These are phyloP conservation scores for Caenorhabditis zanzibari DNA, from an alignment of 2,888 invertebrate species.

Conservation along the genomic window DNA sequence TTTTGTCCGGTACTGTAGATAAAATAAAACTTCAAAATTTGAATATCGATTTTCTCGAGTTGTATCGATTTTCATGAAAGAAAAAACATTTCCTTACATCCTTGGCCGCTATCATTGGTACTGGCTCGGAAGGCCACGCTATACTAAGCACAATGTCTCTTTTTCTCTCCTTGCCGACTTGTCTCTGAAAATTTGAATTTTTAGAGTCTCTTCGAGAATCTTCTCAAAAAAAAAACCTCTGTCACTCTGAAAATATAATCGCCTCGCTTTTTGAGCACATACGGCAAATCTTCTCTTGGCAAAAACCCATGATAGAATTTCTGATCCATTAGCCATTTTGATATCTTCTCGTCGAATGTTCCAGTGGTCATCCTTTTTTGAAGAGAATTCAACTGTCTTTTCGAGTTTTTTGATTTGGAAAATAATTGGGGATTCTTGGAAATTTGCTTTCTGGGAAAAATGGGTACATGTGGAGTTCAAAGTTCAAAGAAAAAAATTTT, in stretches of 20 bases:
- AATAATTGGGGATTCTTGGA: too few relatives aligned
- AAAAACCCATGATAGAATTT: conserved; percentile 56
- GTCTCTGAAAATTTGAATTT: conserved; percentile 31
- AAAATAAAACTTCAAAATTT: too few relatives aligned
- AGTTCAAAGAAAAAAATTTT: too few relatives aligned
- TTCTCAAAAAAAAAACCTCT: conserved; percentile 14
- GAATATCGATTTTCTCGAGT: too few relatives aligned
- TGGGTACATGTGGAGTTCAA: too few relatives aligned
- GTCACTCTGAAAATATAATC: conserved; percentile 57
- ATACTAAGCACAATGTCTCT: conserved; percentile 52
- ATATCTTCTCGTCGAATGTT: conserved; percentile 34
- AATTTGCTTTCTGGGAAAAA: too few relatives aligned
- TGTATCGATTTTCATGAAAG: not conserved
- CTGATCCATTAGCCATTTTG: conserved; percentile 54
- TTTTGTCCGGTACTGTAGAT: too few relatives aligned
- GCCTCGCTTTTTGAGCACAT: conserved; percentile 59
- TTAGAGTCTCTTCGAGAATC: conserved; percentile 1
- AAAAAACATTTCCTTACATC: too few relatives aligned
- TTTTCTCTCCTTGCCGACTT: conserved; percentile 17
- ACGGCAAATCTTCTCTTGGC: conserved; percentile 59
- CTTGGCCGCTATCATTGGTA: conserved; percentile 1
- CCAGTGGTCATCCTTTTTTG: conserved; percentile 21
- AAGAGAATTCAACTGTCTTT: not conserved
- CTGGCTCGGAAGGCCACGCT: conserved; percentile 37
- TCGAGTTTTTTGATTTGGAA: too few relatives aligned